Percentiles rank a stretch among this genome's conserved stretches.
Evolutionary conservation across 1,140 invertebrate species (phyloP).

Genomic region (Zaprionus inermis): DNA sequence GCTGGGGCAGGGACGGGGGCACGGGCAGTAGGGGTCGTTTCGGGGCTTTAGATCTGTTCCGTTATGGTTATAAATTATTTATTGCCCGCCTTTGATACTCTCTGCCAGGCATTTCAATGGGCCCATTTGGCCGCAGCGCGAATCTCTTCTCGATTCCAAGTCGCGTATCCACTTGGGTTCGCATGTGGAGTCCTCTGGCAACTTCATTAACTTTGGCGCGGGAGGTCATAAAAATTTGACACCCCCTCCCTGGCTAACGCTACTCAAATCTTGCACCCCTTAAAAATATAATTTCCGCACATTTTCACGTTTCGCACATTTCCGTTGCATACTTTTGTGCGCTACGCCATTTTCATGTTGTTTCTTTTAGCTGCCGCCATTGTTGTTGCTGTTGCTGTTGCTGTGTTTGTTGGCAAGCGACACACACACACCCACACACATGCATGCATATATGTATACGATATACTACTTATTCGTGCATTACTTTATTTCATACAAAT

Average conservation of each 20-base stretch:
- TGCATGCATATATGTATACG: not conserved
- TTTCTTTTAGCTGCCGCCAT: conserved; percentile 22
- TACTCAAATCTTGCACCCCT: conserved; percentile 41
- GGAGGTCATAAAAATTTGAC: conserved; percentile 71
- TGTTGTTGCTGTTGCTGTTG: conserved; percentile 2
- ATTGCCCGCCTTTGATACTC: conserved; percentile 48
- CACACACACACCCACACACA: not conserved
- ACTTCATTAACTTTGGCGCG: conserved; percentile 71
- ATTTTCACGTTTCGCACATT: conserved; percentile 81
- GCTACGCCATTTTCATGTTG: conserved; percentile 74
- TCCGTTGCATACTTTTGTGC: conserved; percentile 78
- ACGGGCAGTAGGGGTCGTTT: not conserved
- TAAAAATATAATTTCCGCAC: conserved; percentile 78
- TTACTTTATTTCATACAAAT: conserved; percentile 78
- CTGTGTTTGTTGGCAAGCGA: conserved; percentile 1
- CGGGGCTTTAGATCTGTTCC: conserved; percentile 56
- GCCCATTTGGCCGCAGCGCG: conserved; percentile 21
- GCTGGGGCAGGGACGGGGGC: too few relatives aligned
- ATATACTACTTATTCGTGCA: conserved; percentile 30
- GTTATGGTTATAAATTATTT: conserved; percentile 76
- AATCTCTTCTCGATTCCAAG: conserved; percentile 6
- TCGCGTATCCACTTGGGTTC: not conserved
- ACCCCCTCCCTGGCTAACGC: conserved; percentile 9
- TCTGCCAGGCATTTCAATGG: conserved; percentile 37
- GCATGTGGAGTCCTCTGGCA: conserved; percentile 53